phyloP scores from a whole-genome alignment of 2,797 vertebrate species.

The Lithobates sylvaticus region DNA sequence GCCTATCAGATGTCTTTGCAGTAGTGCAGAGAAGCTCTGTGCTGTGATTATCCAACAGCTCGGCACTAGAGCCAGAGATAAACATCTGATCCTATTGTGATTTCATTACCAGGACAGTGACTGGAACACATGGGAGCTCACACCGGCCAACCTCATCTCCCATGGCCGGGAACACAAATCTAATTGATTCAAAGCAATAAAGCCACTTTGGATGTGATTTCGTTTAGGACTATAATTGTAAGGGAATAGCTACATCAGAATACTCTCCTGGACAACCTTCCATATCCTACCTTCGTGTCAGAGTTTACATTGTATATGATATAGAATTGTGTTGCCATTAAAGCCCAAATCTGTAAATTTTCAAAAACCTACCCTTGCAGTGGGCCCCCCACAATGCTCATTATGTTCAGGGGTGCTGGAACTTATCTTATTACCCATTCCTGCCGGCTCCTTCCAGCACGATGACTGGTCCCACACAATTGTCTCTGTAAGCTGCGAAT shows the following conservation, averaged over 20 bases:
- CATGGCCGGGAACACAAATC: conserved; percentile 32
- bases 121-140: conserved; percentile 30
- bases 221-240: not conserved
- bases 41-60: not conserved
- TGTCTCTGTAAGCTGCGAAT: no score
- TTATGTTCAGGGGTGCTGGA: no score
- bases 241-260: not conserved
- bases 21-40: not conserved
- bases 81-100: conserved; percentile 29
- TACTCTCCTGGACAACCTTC: not conserved
- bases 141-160: conserved; percentile 6
- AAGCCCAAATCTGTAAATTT: no score
- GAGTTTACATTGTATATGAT: not conserved
- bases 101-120: conserved; percentile 44
- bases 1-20: no score
- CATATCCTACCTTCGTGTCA: not conserved
- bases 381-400: no score
- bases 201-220: conserved; percentile 14
- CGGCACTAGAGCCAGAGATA: not conserved
- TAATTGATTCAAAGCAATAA: conserved; percentile 37
- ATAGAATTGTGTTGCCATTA: no score
- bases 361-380: no score
- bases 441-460: no score
- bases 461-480: no score
- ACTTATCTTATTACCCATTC: no score